Evolutionary conservation across 2,888 invertebrate genomes (phyloP), one percentile per base, ranked within the genome.

Genomic region (Thalpophila matura): DNA sequence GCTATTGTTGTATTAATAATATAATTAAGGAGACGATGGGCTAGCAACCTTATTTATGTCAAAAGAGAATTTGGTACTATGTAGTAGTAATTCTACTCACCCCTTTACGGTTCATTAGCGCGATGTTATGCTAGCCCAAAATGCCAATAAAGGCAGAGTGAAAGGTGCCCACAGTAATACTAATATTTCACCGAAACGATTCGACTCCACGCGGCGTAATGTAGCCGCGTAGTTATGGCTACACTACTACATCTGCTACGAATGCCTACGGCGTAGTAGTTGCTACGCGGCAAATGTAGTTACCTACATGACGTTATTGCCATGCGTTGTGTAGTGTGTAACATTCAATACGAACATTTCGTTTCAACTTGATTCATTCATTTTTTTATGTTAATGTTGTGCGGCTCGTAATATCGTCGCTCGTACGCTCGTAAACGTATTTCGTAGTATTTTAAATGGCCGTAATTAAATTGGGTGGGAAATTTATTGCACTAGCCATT

Each of bases 401-500:
- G 47, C 38, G 7, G 26, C 40, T 40, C 46, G 55, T 69, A 50
- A 70, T 61, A 55, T 60, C 62, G 49, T 69, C 55, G 51, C 50
- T 60, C 49, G 70, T 56, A 53, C 6, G 46, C 58, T 77, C 56
- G 77, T 77, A 59, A 77, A 73, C 55, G 55, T 58, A 66, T 73
- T 61, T 67, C 58, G 74, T 73, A 62, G 62, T 77, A 77, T 73
- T 73, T 74, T 73, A 77, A 77, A 77, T 73, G 61, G 61, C 45
- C 31, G 55, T 77, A 74, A 74, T 74, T 74, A 73, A 77, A 73
- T 56, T 77, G 68, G 77, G 62, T 58, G 35, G 51, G 45, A 61
- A 74, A 74, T 74, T 77, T 74, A 77, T 77, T 77, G 56, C 68
- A 73, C 60, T 73, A 59, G 64, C 55, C 56, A 67, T 73, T 74